Base-by-base conservation (phyloP, 2,888 invertebrate species). In the Incurvaria masculella region DNA sequence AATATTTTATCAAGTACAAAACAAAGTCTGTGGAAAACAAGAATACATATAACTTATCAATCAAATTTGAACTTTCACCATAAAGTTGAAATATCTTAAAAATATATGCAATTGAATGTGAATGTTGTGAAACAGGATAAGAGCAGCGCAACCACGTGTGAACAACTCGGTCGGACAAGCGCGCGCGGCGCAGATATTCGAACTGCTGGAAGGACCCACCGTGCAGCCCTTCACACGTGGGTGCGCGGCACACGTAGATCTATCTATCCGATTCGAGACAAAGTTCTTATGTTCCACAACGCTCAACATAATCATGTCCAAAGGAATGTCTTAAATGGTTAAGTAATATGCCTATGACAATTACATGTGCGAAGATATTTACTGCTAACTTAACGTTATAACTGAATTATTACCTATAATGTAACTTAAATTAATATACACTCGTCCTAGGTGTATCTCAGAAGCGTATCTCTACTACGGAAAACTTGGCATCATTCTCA, bases 271-370 rank as follows among this genome's bases (percentile, higher is more conserved):
- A n/a, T n/a, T n/a, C n/a, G n/a, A n/a, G n/a, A n/a, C n/a, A n/a
- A n/a, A n/a, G n/a, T n/a, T n/a, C n/a, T n/a, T n/a, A n/a, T n/a
- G n/a, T 57, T 64, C 57, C 72, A 72, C 72, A 68, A 54, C 62
- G 69, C 63, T 62, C 64, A 59, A 65, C 64, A 72, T 64, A 71
- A 67, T 67, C 68, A 71, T 73, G 71, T 70, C 17, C 21, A 33
- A 72, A 75, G 78, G 78, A 78, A 78, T 78, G 78, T 78, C 72
- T 69, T 20, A 65, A 72, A 73, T 69, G 69, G 72, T 75, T 76
- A 76, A 75, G 76, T 76, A 76, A 71, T 72, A 76, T 73, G 75
- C 76, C 75, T 76, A 78, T 75, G 72, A 69, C 71, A 66, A 68
- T 69, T 62, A 68, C 69, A 72, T 71, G 73, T 76, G 74, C 70